Evolutionary conservation across 1,140 invertebrate species (phyloP), one percentile per base, ranked within the genome.

Genomic region (Ceratina calcarata): DNA sequence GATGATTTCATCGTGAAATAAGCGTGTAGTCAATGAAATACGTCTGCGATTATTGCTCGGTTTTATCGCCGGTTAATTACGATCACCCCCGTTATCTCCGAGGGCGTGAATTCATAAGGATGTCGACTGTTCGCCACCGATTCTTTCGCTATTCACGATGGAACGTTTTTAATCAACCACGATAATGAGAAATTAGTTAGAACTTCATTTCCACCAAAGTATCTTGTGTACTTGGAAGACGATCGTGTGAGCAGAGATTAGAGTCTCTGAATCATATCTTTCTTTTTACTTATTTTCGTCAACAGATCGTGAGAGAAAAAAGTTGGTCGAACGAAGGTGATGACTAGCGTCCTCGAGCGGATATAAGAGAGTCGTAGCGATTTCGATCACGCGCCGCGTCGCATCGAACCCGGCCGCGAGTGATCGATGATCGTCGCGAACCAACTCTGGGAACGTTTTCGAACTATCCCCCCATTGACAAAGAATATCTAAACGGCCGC

Each of bases 401-500:
- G 18, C 45, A 57, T 51, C 83, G 66, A 72, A 75, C 71, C 82
- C 60, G 82, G 60, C 70, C 37, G 49, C 22, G 15, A 22, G 74
- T 86, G 85, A 86, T 85, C 81, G 85, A 86, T 86, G 84, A 86
- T 86, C 78, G 75, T 82, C 64, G 75, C 68, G 58, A 69, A 57
- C 37, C 75, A 65, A 73, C 64, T 81, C 80, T 72, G 84, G 71
- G 80, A 85, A 86, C 72, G 73, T 68, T 79, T 71, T 58, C 77
- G 16, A 72, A 61, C 58, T 32, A 60, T 65, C 15, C 61, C 37
- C 71, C 83, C 87, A 87, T 89, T 90, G 88, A 88, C 89, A 87
- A 89, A 89, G 88, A 90, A 85, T 87, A 87, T 85, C 81, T 45
- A 45, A 86, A 78, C 77, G 69, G 51, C 70, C 67, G 37, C 37